These are phyloP conservation scores for Ptilorrhoa leucosticta DNA, from an alignment of 2,113 vertebrate species.

Conservation along the genomic window DNA sequence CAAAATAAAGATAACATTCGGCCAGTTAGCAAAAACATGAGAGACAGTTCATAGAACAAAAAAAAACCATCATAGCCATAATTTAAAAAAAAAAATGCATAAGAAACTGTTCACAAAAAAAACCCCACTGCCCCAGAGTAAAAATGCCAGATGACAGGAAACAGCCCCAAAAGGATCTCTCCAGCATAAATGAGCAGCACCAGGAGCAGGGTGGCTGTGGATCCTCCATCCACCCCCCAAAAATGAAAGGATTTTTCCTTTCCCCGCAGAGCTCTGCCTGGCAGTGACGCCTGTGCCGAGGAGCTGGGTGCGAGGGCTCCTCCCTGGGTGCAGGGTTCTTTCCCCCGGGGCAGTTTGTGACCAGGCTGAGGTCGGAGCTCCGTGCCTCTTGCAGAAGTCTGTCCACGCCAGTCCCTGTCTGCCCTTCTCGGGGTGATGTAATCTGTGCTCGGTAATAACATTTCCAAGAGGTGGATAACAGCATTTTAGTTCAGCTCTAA, in stretches of 20 bases:
- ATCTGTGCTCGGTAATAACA: neutral
- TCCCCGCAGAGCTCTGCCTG: neutral
- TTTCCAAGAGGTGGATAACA: conserved; percentile 14
- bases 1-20: no score
- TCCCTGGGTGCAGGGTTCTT: neutral
- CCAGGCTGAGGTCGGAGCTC: neutral
- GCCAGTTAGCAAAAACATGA: no score
- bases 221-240: fast-evolving
- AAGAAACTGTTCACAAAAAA: no score
- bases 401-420: neutral
- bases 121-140: no score
- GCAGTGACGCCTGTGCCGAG: neutral
- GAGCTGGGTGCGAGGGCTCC: neutral
- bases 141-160: no score
- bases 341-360: neutral
- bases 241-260: neutral
- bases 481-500: conserved; percentile 55
- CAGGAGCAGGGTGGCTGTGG: neutral
- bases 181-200: neutral
- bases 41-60: no score
- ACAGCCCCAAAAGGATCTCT: neutral
- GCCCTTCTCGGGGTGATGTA: neutral
- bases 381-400: neutral
- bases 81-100: no score
- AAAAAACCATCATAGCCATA: no score